Conservation (phyloP, 2,888 invertebrate genomes). For the Dasysyrphus albostriatus region DNA sequence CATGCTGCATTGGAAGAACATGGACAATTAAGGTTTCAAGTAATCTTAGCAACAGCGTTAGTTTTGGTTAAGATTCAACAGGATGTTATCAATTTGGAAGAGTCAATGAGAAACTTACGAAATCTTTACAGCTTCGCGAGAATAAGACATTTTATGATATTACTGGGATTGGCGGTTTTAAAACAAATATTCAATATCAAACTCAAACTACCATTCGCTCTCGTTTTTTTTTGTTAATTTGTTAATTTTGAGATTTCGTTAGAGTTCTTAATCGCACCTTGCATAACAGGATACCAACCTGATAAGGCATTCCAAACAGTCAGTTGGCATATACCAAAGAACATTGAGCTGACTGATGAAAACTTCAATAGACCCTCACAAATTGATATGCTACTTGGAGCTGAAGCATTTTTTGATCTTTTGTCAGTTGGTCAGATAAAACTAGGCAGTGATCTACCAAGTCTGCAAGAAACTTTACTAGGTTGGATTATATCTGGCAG, state of each 20-base stretch:
- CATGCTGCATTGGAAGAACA: too few relatives aligned
- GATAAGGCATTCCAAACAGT: not conserved
- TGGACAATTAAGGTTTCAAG: not conserved
- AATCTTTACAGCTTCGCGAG: not conserved
- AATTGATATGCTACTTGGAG: not conserved
- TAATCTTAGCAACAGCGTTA: not conserved
- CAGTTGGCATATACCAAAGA: not conserved
- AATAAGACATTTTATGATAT: not conserved
- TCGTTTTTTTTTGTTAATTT: too few relatives aligned
- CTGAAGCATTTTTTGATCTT: not conserved
- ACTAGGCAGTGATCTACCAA: not conserved
- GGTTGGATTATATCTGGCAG: not conserved
- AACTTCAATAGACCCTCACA: not conserved
- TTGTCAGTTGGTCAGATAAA: not conserved
- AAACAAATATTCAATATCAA: not conserved
- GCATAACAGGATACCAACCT: not conserved
- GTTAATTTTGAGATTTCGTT: not conserved
- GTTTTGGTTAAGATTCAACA: not conserved
- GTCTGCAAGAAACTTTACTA: not conserved
- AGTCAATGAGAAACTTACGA: not conserved
- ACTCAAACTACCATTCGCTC: not conserved
- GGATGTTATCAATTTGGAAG: not conserved
- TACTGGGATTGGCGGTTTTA: not conserved
- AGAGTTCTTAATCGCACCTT: not conserved
- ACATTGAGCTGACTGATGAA: not conserved